Percentiles rank a stretch among this genome's conserved stretches.
phyloP scores from a whole-genome alignment of 2,797 vertebrate genomes.

The Gastrophryne carolinensis region DNA sequence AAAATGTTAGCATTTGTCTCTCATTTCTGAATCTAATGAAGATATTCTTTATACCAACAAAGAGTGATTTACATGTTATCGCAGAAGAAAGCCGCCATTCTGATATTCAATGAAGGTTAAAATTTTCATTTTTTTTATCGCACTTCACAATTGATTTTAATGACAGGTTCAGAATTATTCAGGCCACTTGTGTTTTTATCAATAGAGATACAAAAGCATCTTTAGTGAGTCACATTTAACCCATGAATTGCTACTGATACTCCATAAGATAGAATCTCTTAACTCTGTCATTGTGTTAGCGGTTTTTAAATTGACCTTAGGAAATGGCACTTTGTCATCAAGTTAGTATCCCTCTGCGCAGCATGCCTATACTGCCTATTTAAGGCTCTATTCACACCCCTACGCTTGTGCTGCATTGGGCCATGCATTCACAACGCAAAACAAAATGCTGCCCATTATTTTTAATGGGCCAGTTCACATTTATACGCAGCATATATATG shows the following conservation, averaged over 20 bases:
- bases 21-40: slow-evolving; percentile 52
- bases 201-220: slow-evolving; percentile 14
- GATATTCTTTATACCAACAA: slow-evolving; percentile 46
- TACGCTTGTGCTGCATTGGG: no score
- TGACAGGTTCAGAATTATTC: slow-evolving; percentile 42
- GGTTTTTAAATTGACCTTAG: no score
- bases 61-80: slow-evolving; percentile 53
- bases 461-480: no score
- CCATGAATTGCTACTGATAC: neutral
- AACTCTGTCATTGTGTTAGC: no score
- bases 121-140: slow-evolving; percentile 54
- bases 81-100: slow-evolving; percentile 38
- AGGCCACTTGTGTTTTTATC: slow-evolving; percentile 26
- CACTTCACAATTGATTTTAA: slow-evolving; percentile 50
- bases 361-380: no score
- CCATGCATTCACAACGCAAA: no score
- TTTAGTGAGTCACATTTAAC: slow-evolving; percentile 10
- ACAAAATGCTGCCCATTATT: no score
- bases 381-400: no score
- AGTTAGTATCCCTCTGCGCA: no score
- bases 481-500: no score
- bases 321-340: no score
- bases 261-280: neutral
- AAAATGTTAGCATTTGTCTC: slow-evolving; percentile 52
- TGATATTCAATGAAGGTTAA: slow-evolving; percentile 54